Evolutionary conservation across 2,113 vertebrate genomes (phyloP).

Genomic region (Holacanthus passer): DNA sequence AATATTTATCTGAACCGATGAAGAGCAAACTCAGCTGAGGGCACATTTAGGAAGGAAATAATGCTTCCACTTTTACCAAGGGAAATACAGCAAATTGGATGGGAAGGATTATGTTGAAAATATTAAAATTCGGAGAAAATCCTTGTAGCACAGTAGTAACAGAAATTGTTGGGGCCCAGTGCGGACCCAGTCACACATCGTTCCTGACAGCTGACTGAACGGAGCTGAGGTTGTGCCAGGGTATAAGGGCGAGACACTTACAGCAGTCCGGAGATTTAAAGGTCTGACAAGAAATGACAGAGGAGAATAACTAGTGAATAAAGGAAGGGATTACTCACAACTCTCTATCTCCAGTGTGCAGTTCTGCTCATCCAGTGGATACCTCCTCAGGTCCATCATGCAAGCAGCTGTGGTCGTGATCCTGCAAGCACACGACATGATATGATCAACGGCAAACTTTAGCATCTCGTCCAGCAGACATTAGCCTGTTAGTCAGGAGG

Average conservation of each 20-base stretch:
- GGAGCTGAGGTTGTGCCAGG: neutral
- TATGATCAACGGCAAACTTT: neutral
- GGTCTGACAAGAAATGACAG: neutral
- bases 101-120: conserved; percentile 37
- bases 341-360: conserved; percentile 97
- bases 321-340: conserved; percentile 87
- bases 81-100: conserved; percentile 32
- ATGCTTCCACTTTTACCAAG: conserved; percentile 15
- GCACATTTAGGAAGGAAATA: neutral
- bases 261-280: neutral
- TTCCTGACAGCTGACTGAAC: neutral
- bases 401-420: conserved; percentile 98
- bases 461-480: neutral
- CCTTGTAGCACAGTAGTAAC: neutral
- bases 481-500: too few relatives aligned
- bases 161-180: conserved; percentile 1
- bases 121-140: conserved; percentile 36
- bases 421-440: conserved; percentile 79
- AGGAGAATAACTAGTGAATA: neutral
- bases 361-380: conserved; percentile 97
- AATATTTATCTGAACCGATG: neutral
- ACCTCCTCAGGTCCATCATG: conserved; percentile 97
- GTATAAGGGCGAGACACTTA: neutral
- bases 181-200: neutral
- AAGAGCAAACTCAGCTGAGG: neutral